Conservation (phyloP, 2,888 invertebrate genomes). For the Nyleta sp. region DNA sequence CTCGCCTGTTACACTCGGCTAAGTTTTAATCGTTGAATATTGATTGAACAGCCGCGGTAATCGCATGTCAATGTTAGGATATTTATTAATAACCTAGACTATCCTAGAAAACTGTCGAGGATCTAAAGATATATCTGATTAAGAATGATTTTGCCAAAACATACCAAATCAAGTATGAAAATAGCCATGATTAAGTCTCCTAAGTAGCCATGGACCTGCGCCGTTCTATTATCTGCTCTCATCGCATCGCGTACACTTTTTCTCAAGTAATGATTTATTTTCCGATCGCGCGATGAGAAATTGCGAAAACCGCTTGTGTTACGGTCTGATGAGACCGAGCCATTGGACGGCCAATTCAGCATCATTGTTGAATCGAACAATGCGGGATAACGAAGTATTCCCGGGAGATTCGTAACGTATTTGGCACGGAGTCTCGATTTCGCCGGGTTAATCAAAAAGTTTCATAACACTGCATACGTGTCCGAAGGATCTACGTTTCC, state of each 20-base stretch:
- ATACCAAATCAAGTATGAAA: no score
- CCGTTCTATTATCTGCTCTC: no score
- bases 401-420: slow-evolving; percentile 31
- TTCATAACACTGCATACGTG: slow-evolving; percentile 54
- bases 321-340: neutral
- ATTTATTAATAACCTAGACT: slow-evolving; percentile 29
- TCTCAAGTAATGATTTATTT: slow-evolving; percentile 1
- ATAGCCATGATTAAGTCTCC: no score
- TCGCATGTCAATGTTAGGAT: slow-evolving; percentile 39
- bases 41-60: slow-evolving; percentile 33
- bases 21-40: slow-evolving; percentile 49
- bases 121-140: no score
- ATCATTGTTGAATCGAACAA: slow-evolving; percentile 50
- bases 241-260: no score
- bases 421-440: slow-evolving; percentile 37
- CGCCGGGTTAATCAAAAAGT: slow-evolving; percentile 63
- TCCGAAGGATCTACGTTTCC: slow-evolving; percentile 21
- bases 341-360: slow-evolving; percentile 33
- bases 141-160: no score
- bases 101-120: neutral
- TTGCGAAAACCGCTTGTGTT: slow-evolving; percentile 22
- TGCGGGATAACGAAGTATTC: slow-evolving; percentile 50
- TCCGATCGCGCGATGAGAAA: slow-evolving; percentile 4
- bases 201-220: no score
- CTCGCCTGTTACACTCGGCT: slow-evolving; percentile 9